These are phyloP conservation scores for Morbakka virulenta DNA, from an alignment of 30 jellyfish, hydroid and myxozoan species.

Conservation along the genomic window DNA sequence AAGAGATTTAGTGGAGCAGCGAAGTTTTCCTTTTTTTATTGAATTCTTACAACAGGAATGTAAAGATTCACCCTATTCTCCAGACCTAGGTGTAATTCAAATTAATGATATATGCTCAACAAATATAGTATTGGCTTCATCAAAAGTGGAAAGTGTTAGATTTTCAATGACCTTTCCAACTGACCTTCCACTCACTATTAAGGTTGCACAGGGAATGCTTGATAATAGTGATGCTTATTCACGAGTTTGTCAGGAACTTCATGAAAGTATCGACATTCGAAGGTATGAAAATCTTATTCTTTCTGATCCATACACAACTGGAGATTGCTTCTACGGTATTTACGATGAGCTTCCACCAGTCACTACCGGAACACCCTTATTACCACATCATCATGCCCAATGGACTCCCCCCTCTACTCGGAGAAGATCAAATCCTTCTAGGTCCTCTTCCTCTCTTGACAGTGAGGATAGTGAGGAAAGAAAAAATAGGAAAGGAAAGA, in stretches of 20 bases:
- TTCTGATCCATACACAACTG: conserved; percentile 25
- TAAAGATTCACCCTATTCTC: conserved; percentile 67
- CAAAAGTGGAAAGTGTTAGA: conserved; percentile 58
- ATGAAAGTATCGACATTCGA: conserved; percentile 34
- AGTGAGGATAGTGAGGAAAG: too few relatives aligned
- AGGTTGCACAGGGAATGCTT: conserved; percentile 57
- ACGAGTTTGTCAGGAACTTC: conserved; percentile 22
- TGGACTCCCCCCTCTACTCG: too few relatives aligned
- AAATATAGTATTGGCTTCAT: conserved; percentile 61
- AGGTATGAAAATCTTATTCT: conserved; percentile 32
- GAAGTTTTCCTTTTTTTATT: conserved; percentile 61
- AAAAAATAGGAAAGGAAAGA: too few relatives aligned
- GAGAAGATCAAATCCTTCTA: too few relatives aligned
- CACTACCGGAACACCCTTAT: too few relatives aligned
- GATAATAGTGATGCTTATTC: conserved; percentile 41
- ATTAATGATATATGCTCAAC: conserved; percentile 18
- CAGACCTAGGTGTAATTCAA: conserved; percentile 63
- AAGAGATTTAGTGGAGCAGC: conserved; percentile 52
- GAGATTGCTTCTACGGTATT: too few relatives aligned
- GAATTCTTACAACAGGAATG: conserved; percentile 39
- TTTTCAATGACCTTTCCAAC: conserved; percentile 80
- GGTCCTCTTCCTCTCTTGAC: too few relatives aligned
- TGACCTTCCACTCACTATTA: conserved; percentile 75
- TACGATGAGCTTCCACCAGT: too few relatives aligned
- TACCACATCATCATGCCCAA: too few relatives aligned